These are phyloP conservation scores for Myrmecophaga tridactyla DNA, from an alignment of 2,113 vertebrate species.

Conservation along the genomic window DNA sequence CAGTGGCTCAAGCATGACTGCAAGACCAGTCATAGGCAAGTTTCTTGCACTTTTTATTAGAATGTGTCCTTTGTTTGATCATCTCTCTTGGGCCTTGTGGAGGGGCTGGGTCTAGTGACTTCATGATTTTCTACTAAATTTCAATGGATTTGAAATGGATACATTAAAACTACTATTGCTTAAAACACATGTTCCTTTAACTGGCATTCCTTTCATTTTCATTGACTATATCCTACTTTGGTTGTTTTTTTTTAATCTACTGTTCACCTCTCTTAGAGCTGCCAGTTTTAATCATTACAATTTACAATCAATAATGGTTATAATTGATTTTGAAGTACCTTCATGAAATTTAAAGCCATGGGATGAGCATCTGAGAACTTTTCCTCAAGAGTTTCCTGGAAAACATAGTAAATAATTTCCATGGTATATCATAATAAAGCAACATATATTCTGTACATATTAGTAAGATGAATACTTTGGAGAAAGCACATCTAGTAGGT, in stretches of 20 bases:
- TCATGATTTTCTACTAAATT: background rate
- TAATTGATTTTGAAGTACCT: constrained; percentile 79
- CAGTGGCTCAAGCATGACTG: background rate
- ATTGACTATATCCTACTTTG: background rate
- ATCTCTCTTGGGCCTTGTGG: background rate
- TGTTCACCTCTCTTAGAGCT: background rate
- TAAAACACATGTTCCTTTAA: background rate
- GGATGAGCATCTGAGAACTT: constrained; percentile 86
- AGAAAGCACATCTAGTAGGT: background rate
- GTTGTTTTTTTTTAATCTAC: background rate
- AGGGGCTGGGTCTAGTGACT: background rate
- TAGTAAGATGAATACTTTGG: background rate
- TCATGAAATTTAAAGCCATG: constrained; percentile 88
- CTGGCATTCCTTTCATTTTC: constrained; percentile 12
- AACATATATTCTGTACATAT: background rate
- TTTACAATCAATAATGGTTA: background rate
- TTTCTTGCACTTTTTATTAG: background rate
- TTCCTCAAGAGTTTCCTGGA: constrained; percentile 89
- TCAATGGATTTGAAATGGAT: constrained; percentile 14
- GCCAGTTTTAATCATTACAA: background rate
- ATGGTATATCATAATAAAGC: background rate
- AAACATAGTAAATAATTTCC: constrained; percentile 43
- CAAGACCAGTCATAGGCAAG: background rate
- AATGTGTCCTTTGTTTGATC: background rate
- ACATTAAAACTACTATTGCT: background rate